A percentile compares a stretch with the other conserved stretches of the same genome.
Evolutionary conservation across 2,888 invertebrate species (phyloP).

Genomic region (Drosophila neonasuta): DNA sequence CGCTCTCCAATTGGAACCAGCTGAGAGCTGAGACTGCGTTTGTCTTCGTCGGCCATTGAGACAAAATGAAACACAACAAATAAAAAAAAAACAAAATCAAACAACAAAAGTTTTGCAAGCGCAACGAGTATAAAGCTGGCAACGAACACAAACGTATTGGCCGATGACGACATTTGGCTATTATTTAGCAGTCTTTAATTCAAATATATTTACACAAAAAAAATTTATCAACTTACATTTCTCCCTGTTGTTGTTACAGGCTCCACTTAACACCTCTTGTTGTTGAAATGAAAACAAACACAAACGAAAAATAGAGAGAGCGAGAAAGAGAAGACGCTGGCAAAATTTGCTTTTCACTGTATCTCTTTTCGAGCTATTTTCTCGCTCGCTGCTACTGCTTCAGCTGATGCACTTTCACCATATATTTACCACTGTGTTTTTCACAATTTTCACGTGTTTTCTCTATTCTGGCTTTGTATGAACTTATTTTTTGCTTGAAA

Average conservation of each 20-base stretch:
- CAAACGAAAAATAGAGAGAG: constrained; percentile 19
- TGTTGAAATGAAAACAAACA: constrained; percentile 37
- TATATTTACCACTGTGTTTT: constrained; percentile 33
- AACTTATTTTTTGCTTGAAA: constrained; percentile 33
- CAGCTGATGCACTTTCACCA: constrained; percentile 62
- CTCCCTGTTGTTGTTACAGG: constrained; percentile 27
- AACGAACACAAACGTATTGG: constrained; percentile 25
- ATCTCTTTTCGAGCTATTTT: constrained; percentile 52
- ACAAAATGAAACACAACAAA: constrained; percentile 56
- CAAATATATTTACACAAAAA: constrained; percentile 14
- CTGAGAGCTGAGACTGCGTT: constrained; percentile 39
- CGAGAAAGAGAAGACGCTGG: constrained; percentile 42
- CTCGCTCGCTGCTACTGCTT: constrained; percentile 36
- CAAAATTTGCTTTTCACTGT: constrained; percentile 59
- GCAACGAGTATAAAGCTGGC: constrained; percentile 45
- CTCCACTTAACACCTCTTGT: constrained; percentile 34
- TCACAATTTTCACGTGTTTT: constrained; percentile 67
- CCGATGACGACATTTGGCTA: constrained; percentile 56
- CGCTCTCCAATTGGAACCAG: constrained; percentile 41
- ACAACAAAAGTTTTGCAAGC: constrained; percentile 60
- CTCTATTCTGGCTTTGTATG: constrained; percentile 28
- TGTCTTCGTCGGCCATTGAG: constrained; percentile 61
- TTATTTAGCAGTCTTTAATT: constrained; percentile 38
- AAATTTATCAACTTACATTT: constrained; percentile 50
- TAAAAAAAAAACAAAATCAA: constrained; percentile 55